phyloP scores from a whole-genome alignment of 2,888 invertebrate species.

The Netelia melanura region DNA sequence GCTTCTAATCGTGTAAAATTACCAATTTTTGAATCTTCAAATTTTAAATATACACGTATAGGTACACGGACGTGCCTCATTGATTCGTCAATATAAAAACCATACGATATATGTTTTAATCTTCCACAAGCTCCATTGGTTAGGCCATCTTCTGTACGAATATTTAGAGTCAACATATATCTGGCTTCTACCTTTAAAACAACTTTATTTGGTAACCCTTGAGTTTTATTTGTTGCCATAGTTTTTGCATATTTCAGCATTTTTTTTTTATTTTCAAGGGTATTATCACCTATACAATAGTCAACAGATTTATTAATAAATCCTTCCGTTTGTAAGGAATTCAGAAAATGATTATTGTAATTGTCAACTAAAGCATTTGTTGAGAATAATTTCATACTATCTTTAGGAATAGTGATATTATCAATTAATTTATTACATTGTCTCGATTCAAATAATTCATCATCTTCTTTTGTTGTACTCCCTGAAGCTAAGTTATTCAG shows the following conservation, averaged over 20 bases:
- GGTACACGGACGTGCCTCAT: too few species aligned
- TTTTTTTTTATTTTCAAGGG: conserved; percentile 36
- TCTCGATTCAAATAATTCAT: conserved; percentile 36
- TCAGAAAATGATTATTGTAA: conserved; percentile 39
- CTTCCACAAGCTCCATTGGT: conserved; percentile 21
- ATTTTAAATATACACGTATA: neutral
- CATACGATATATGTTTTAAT: conserved; percentile 30
- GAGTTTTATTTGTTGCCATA: conserved; percentile 31
- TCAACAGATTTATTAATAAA: neutral
- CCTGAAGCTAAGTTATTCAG: conserved; percentile 43
- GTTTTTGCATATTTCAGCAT: conserved; percentile 39
- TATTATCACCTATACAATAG: conserved; percentile 34
- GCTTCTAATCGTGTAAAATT: conserved; percentile 31
- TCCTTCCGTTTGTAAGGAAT: conserved; percentile 32
- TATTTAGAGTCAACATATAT: conserved; percentile 10
- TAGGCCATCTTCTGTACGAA: neutral
- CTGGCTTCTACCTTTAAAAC: conserved; percentile 44
- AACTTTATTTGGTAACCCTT: conserved; percentile 29
- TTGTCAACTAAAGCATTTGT: conserved; percentile 45
- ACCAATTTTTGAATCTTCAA: conserved; percentile 28
- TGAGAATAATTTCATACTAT: conserved; percentile 47
- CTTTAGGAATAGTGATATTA: conserved; percentile 25
- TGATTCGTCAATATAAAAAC: conserved; percentile 30
- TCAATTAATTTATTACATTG: conserved; percentile 16
- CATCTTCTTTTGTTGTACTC: conserved; percentile 20